Conservation (phyloP, 2,797 vertebrate species). For the Pseudomugil gertrudae region DNA sequence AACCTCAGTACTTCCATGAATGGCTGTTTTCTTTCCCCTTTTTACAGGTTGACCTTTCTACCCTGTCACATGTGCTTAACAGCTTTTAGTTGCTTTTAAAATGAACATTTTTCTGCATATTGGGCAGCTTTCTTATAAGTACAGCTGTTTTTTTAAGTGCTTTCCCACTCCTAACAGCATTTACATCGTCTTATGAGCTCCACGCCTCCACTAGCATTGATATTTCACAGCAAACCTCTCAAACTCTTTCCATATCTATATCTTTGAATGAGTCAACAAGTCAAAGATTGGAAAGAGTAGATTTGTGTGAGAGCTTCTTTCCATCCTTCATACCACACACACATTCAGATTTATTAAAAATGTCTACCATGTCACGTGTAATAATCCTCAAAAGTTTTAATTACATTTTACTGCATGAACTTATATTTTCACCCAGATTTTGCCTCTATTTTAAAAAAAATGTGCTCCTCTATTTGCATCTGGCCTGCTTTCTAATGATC, state of each 20-base stretch:
- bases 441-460: no score
- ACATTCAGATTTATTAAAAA: not conserved
- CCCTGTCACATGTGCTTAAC: not conserved
- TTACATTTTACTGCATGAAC: not conserved
- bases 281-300: not conserved
- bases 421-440: not conserved
- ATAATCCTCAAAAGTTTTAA: not conserved
- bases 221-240: not conserved
- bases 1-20: not conserved
- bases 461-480: not conserved
- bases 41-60: not conserved
- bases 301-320: not conserved
- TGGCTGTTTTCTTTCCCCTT: not conserved
- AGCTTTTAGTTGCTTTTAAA: not conserved
- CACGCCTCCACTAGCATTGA: not conserved
- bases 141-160: not conserved
- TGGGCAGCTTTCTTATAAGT: not conserved
- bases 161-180: not conserved
- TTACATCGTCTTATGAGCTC: not conserved
- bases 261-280: constrained; percentile 3
- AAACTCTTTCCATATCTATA: not conserved
- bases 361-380: not conserved
- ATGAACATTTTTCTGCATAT: no score
- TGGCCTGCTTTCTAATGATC: not conserved
- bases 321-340: not conserved